phyloP scores from a whole-genome alignment of 2,888 invertebrate species.

The Strigamia crassipes region DNA sequence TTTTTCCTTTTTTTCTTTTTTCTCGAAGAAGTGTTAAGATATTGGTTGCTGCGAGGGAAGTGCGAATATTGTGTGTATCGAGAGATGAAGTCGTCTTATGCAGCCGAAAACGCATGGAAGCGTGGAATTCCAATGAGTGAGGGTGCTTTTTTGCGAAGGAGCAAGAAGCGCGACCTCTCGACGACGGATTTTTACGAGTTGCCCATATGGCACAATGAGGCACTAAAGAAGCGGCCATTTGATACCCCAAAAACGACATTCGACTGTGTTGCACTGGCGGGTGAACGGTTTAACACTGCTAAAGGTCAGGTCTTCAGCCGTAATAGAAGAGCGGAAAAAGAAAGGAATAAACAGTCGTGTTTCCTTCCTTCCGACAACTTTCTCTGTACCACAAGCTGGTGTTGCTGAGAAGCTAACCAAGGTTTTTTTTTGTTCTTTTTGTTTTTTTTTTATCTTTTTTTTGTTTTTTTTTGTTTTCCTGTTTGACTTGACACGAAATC shows the following conservation, averaged over 20 bases:
- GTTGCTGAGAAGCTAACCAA: not conserved
- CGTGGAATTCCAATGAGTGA: not conserved
- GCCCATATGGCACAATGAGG: not conserved
- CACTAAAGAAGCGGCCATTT: not conserved
- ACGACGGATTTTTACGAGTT: not conserved
- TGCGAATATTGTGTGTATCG: not conserved
- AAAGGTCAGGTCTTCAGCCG: not conserved
- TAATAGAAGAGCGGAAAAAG: not conserved
- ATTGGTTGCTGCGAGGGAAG: not conserved
- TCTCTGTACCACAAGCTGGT: not conserved
- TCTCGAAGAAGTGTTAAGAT: not conserved
- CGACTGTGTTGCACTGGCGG: not conserved
- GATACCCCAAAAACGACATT: not conserved
- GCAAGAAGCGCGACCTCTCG: not conserved
- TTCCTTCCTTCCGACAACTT: not conserved
- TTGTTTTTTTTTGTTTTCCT: not conserved
- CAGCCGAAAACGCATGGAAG: not conserved
- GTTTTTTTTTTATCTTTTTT: not conserved
- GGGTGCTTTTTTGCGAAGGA: not conserved
- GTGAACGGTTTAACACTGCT: not conserved
- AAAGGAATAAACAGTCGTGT: not conserved
- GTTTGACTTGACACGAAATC: not conserved
- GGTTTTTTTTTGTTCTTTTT: not conserved
- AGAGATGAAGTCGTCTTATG: not conserved
- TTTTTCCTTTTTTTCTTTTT: no score